These are phyloP conservation scores for Diuraphis noxia DNA, from an alignment of 1,140 invertebrate species.

Conservation along the genomic window DNA sequence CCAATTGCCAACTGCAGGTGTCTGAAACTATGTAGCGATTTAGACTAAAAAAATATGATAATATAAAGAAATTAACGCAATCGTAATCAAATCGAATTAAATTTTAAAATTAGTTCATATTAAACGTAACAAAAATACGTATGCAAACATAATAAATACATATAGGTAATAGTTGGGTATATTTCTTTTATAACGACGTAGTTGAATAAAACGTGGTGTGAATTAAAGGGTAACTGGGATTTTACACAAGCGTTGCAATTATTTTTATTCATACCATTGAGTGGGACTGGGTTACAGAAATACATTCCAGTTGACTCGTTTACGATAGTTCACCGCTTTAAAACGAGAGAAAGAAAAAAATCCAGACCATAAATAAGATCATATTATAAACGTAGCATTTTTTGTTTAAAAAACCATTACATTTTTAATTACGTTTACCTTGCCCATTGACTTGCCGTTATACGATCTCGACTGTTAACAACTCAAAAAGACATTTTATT, in stretches of 20 bases:
- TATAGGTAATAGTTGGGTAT: not conserved
- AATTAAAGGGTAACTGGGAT: slow-evolving; percentile 6
- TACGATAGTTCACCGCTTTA: not conserved
- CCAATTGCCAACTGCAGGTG: too few relatives aligned
- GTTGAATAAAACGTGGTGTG: not conserved
- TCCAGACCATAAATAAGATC: not conserved
- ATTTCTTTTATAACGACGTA: not conserved
- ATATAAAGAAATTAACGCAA: not conserved
- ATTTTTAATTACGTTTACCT: slow-evolving; percentile 34
- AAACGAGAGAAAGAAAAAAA: not conserved
- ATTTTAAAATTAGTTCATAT: not conserved
- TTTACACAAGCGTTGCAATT: not conserved
- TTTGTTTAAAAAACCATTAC: slow-evolving; percentile 20
- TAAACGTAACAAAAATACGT: not conserved
- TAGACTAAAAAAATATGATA: not conserved
- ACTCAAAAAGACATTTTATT: slow-evolving; percentile 27
- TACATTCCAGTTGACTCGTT: not conserved
- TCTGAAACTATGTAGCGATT: not conserved
- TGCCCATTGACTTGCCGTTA: not conserved
- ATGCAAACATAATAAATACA: not conserved
- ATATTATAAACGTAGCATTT: not conserved
- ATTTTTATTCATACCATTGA: too few relatives aligned
- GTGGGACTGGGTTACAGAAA: not conserved
- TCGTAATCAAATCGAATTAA: not conserved
- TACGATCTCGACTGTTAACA: not conserved